A percentile compares a stretch with the other conserved stretches of the same genome.
phyloP scores from a whole-genome alignment of 2,888 invertebrate species.

The Endotricha flammealis region DNA sequence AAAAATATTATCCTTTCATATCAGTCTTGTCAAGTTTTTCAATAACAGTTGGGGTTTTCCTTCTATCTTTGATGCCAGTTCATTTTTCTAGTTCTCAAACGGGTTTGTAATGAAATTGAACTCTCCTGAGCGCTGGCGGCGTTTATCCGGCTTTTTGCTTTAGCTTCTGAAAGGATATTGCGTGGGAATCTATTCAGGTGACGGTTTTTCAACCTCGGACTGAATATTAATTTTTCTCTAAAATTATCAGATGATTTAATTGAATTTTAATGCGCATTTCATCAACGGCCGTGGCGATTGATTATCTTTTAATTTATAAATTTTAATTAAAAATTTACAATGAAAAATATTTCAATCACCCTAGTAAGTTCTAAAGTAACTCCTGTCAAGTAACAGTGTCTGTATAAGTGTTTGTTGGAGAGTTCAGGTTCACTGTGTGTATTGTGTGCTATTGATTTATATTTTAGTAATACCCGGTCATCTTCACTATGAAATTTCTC shows the following conservation, averaged over 20 bases:
- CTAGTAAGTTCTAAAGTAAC: too few species aligned
- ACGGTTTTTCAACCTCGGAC: constrained; percentile 40
- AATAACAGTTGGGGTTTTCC: constrained; percentile 25
- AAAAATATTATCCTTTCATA: too few species aligned
- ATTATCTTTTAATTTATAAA: too few species aligned
- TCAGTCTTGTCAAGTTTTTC: constrained; percentile 16
- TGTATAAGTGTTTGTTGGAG: too few species aligned
- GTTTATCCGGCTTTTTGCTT: constrained; percentile 68
- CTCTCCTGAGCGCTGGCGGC: constrained; percentile 47
- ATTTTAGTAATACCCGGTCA: constrained; percentile 59
- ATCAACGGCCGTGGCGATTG: too few species aligned
- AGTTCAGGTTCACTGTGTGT: too few species aligned
- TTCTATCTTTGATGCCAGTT: constrained; percentile 27
- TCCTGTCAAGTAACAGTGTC: too few species aligned
- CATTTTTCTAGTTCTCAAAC: constrained; percentile 39
- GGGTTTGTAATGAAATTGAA: constrained; percentile 63
- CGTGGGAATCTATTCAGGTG: constrained; percentile 72
- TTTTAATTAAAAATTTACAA: too few species aligned
- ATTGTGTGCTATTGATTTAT: too few species aligned
- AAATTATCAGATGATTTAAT: constrained; percentile 14
- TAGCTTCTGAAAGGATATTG: constrained; percentile 66
- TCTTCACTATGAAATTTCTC: constrained; percentile 49
- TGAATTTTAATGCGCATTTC: too few species aligned
- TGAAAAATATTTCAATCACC: too few species aligned
- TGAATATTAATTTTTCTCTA: constrained; percentile 59